phyloP scores from a whole-genome alignment of 2,113 vertebrate genomes.

The Paramisgurnus dabryanus region DNA sequence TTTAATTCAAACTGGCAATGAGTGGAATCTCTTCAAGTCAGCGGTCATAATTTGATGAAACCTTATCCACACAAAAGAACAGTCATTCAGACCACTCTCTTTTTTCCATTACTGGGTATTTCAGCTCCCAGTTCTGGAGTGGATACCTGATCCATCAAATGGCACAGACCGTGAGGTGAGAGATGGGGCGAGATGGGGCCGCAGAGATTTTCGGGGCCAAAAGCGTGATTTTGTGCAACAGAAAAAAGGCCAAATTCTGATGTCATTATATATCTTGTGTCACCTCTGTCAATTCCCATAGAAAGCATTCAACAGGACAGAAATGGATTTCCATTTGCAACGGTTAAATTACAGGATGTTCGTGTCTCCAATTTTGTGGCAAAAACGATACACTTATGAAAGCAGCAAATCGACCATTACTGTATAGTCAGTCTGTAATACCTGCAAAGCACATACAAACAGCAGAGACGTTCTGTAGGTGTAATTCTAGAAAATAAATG shows the following conservation, averaged over 20 bases:
- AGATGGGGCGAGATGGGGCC: conserved; percentile 16
- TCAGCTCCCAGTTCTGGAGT: conserved; percentile 1
- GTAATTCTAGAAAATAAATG: not conserved
- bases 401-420: not conserved
- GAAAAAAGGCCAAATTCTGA: conserved; percentile 19
- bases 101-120: conserved; percentile 25
- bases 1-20: conserved; percentile 29
- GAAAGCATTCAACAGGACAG: conserved; percentile 26
- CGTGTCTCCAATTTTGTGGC: conserved; percentile 8
- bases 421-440: not conserved
- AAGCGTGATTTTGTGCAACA: conserved; percentile 7
- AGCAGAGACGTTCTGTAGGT: conserved; percentile 1
- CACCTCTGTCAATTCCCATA: conserved; percentile 34
- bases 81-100: not conserved
- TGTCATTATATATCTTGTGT: conserved; percentile 36
- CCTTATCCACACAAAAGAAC: not conserved
- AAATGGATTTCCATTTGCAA: conserved; percentile 37
- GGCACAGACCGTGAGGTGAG: not conserved
- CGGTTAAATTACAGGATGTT: conserved; percentile 32
- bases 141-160: conserved; percentile 36
- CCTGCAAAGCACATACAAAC: conserved; percentile 22
- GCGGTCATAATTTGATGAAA: conserved; percentile 20
- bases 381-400: conserved; percentile 13
- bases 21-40: conserved; percentile 20
- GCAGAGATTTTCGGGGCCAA: not conserved